A percentile compares a stretch with the other conserved stretches of the same genome.
These are phyloP conservation scores for Gopherus flavomarginatus DNA, from an alignment of 2,113 vertebrate genomes.

Conservation along the genomic window DNA sequence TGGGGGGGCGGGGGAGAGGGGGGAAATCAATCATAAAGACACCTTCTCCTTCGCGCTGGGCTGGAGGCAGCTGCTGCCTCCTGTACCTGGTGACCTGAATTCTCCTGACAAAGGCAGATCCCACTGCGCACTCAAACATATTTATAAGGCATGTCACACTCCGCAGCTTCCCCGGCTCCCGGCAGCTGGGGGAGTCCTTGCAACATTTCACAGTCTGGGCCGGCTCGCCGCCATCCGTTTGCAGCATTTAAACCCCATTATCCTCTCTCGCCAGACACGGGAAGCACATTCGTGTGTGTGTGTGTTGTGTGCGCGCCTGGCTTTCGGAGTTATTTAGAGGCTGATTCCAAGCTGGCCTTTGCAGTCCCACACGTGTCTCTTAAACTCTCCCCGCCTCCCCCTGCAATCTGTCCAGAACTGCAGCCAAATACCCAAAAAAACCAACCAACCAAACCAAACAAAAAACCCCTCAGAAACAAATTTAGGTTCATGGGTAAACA, in stretches of 20 bases:
- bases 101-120: conserved; percentile 17
- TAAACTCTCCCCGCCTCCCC: neutral
- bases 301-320: neutral
- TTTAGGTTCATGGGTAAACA: neutral
- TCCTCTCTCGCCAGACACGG: neutral
- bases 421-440: neutral
- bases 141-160: neutral
- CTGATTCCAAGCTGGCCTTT: neutral
- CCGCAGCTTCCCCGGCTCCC: neutral
- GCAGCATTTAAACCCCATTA: neutral
- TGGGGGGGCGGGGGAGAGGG: neutral
- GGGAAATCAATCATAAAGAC: neutral
- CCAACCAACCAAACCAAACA: no score
- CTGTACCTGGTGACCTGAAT: conserved; percentile 19
- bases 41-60: no score
- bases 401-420: neutral
- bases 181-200: neutral
- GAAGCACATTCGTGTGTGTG: neutral
- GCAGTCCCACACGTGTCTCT: neutral
- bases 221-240: neutral
- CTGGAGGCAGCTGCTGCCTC: neutral
- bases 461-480: neutral
- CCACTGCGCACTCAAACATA: neutral
- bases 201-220: neutral
- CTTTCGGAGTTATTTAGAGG: neutral